Evolutionary conservation across 2,113 vertebrate genomes (phyloP), one percentile per base, ranked within the genome.

Genomic region (Larimichthys crocea): DNA sequence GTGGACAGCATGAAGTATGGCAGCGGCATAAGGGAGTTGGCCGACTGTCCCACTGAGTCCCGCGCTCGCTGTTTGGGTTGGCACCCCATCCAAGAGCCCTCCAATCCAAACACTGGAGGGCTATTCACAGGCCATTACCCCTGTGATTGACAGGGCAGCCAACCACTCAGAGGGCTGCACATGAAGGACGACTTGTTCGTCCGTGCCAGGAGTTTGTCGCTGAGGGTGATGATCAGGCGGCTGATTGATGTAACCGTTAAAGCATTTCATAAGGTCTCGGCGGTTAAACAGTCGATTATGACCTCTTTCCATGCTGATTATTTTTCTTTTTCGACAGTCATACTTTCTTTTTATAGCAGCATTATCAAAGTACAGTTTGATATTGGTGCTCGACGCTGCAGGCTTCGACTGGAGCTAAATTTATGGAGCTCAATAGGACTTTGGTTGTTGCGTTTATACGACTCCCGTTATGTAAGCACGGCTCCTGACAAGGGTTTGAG

Each of bases 51-150:
- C 92, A 80, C 82, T 26, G 86, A 90, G 92, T 93, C 79, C 75
- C 60, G 10, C 42, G 9, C 79, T 87, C 44, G 16, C 78, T 96
- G 94, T 95, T 96, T 96, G 92, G 79, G 82, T 96, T 96, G 96
- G 96, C 95, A 86, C 48, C 64, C 80, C 79, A 83, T 91, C 87
- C 87, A 65, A 90, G 76, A 86, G 80, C 74, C 78, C 90, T 81
- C 65, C 79, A 82, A 83, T 95, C 90, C 83, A 94, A 96, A 96
- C 95, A 95, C 91, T 83, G 62, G 76, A 88, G 84, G 89, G 77
- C 86, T 82, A 92, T 97, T 96, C 94, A 95, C 94, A 96, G 93
- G 74, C 90, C 92, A 94, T 96, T 96, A 95, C 92, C 92, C 85
- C 49, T 71, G 63, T 94, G 96, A 95, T 91, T 95, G 96, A 96